Evolutionary conservation across 2,888 invertebrate genomes (phyloP).

Genomic region (Euclidia mi): DNA sequence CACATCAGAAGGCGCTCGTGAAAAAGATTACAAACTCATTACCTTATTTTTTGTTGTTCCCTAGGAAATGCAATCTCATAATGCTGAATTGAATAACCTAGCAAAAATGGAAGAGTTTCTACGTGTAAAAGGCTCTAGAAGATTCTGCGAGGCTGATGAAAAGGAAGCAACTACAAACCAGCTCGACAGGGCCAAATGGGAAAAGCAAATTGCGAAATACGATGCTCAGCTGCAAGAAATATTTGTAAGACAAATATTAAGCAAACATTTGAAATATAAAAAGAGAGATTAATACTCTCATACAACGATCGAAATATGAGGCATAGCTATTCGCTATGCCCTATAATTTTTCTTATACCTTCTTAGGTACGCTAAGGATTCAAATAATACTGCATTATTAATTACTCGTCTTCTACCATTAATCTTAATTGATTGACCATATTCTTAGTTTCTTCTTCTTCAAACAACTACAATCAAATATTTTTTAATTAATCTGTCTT

Average conservation of each 20-base stretch:
- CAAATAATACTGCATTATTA: no score
- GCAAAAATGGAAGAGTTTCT: slow-evolving; percentile 95
- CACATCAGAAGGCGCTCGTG: no score
- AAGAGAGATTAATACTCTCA: no score
- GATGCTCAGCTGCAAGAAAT: slow-evolving; percentile 93
- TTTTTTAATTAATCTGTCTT: no score
- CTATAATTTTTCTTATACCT: no score
- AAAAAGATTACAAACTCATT: no score
- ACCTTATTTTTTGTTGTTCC: not conserved
- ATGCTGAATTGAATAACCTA: slow-evolving; percentile 95
- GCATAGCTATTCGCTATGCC: no score
- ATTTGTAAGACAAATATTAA: slow-evolving; percentile 86
- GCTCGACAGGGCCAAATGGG: slow-evolving; percentile 91
- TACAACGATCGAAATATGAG: no score
- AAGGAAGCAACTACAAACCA: slow-evolving; percentile 92
- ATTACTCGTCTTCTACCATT: no score
- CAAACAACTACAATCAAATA: no score
- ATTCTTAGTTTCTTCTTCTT: not conserved
- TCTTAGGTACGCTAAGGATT: no score
- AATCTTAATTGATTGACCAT: not conserved
- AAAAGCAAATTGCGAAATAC: slow-evolving; percentile 93
- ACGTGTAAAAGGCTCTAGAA: slow-evolving; percentile 94
- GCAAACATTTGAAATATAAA: no score
- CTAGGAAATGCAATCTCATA: slow-evolving; percentile 96
- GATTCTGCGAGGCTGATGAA: slow-evolving; percentile 93